Base-by-base conservation (phyloP, 1,140 invertebrate genomes). In the Sycophaga agraensis region DNA sequence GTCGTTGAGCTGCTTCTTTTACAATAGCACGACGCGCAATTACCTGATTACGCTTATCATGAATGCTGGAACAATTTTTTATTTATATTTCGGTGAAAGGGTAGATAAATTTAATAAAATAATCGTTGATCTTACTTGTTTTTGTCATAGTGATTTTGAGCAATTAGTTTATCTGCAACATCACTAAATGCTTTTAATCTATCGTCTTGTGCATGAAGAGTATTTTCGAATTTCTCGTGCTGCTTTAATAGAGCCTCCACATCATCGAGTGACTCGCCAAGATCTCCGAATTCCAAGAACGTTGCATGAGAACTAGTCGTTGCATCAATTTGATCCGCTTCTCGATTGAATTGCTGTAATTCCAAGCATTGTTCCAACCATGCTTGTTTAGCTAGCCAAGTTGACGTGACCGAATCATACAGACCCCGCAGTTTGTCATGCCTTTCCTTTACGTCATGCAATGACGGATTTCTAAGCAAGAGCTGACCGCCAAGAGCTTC, bases 291-390 rank as follows among this genome's bases (percentile, higher is more conserved):
- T 66, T 97, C 94, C 11, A 99, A 82, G 79, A 96, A 97, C 0
- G 93, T 91, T 75, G 96, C 91, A 75, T 99, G 96, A 37, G 92
- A 92, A 51, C 93, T 93, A 35, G 92, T 96, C 4, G 93, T 90
- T 0, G 96, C 94, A 81, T 99, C 96, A 62, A 99, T 96, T 73
- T 97, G 93, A 78, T 99, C 96, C 0, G 96, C 96, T 81, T 99
- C 97, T 53, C 93, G 87, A 76, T 96, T 97, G 79, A 98, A 97
- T 60, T 91, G 85, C 79, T 94, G 91, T 49, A 97, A 80, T 69
- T 96, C 91, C 16, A 94, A 81, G 65, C 91, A 90, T 73, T 97
- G 93, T 63, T 89, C 84, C 28, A 96, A 79, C 85, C 90, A 91
- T 49, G 88, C 86, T 22, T 93, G 88, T 73, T 96, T 96, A 34